These are phyloP conservation scores for Bufotes viridis DNA, from an alignment of 2,797 vertebrate species.

Conservation along the genomic window DNA sequence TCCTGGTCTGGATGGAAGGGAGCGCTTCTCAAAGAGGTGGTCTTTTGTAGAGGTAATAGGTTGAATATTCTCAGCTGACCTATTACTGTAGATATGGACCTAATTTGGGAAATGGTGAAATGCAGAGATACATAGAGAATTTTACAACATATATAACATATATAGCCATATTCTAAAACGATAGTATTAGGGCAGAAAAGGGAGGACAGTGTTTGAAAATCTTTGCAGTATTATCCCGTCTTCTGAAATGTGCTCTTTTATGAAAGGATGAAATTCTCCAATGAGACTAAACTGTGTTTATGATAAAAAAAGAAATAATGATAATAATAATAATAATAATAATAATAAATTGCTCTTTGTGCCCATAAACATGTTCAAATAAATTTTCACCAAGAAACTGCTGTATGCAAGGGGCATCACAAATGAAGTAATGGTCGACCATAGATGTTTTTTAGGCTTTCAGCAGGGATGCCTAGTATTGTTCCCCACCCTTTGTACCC, in stretches of 20 bases:
- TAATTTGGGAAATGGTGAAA: background rate
- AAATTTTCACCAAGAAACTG: background rate
- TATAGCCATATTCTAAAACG: background rate
- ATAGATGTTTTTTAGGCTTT: background rate
- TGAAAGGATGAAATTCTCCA: background rate
- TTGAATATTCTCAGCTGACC: background rate
- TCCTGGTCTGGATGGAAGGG: too few species aligned
- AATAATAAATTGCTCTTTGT: background rate
- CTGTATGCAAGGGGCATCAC: too few species aligned
- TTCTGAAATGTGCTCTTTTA: background rate
- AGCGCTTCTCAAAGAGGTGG: too few species aligned
- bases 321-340: too few species aligned
- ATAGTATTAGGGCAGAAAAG: too few species aligned
- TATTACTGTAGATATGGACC: background rate
- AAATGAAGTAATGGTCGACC: background rate
- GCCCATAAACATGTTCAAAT: background rate
- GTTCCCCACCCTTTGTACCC: constrained; percentile 17
- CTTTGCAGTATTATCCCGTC: background rate
- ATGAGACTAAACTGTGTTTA: background rate
- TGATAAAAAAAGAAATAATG: background rate
- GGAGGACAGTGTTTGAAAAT: background rate
- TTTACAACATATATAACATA: background rate
- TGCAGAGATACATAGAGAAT: background rate
- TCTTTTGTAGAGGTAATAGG: background rate
- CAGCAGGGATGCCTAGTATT: background rate